Conservation (phyloP, 2,113 vertebrate species). For the Odontophorus gujanensis region DNA sequence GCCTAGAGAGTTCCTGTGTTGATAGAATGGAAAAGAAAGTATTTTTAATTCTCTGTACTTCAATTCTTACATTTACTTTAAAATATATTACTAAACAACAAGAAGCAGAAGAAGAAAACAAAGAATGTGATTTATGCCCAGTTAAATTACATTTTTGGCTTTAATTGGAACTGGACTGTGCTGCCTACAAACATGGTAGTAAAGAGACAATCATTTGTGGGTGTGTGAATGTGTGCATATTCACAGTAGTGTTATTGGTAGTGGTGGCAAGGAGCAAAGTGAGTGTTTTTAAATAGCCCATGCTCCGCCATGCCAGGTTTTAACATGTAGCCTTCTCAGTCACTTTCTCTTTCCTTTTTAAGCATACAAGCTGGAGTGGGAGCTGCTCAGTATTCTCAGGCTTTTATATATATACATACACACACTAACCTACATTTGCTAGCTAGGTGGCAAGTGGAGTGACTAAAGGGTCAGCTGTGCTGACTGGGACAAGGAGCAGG, state of each 20-base stretch:
- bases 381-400: not conserved
- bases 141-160: not conserved
- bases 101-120: not conserved
- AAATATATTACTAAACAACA: not conserved
- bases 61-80: not conserved
- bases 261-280: not conserved
- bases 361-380: not conserved
- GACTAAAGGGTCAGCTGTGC: conserved; percentile 16
- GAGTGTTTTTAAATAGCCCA: not conserved
- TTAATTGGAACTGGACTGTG: not conserved
- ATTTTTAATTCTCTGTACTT: not conserved
- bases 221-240: not conserved
- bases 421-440: not conserved
- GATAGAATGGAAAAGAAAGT: not conserved
- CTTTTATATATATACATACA: not conserved
- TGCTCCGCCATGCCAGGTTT: not conserved
- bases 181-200: not conserved
- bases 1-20: not conserved
- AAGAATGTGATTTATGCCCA: not conserved
- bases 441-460: not conserved
- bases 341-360: not conserved
- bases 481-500: not conserved
- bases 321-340: not conserved
- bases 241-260: not conserved
- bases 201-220: not conserved